Percentiles rank a stretch among this genome's conserved stretches.
Conservation (phyloP, 2,888 invertebrate genomes). For the Neelides folsomi region DNA sequence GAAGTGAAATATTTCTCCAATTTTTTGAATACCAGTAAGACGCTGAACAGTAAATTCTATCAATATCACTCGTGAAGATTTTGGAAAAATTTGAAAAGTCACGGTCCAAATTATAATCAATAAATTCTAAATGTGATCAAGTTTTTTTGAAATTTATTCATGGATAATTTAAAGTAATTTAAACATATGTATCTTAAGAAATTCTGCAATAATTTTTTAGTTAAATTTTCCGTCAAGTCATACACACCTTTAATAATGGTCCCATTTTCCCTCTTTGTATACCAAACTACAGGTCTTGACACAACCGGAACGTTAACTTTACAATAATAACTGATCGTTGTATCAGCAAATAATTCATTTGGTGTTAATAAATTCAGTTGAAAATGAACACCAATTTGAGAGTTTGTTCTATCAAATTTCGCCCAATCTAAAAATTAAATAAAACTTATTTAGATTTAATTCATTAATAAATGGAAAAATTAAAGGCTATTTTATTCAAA, state of each 20-base stretch:
- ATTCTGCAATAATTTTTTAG: no score
- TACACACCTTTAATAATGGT: neutral
- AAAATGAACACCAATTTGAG: neutral
- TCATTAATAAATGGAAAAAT: no score
- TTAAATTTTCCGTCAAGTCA: no score
- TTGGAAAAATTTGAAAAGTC: neutral
- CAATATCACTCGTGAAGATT: neutral
- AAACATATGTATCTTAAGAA: no score
- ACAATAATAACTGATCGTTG: neutral
- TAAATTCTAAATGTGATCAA: neutral
- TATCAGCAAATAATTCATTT: neutral
- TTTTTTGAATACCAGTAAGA: neutral
- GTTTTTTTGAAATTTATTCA: no score
- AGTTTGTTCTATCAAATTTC: no score
- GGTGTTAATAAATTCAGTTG: neutral
- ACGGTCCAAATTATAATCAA: neutral
- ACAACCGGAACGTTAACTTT: neutral
- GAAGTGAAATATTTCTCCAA: neutral
- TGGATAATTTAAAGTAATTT: no score
- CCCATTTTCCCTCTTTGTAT: neutral
- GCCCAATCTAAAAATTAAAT: neutral
- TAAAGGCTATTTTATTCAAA: no score
- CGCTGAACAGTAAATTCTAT: neutral
- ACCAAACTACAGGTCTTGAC: neutral
- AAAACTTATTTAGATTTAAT: no score